Evolutionary conservation across 1,140 invertebrate genomes (phyloP).

Genomic region (Drosophila busckii): DNA sequence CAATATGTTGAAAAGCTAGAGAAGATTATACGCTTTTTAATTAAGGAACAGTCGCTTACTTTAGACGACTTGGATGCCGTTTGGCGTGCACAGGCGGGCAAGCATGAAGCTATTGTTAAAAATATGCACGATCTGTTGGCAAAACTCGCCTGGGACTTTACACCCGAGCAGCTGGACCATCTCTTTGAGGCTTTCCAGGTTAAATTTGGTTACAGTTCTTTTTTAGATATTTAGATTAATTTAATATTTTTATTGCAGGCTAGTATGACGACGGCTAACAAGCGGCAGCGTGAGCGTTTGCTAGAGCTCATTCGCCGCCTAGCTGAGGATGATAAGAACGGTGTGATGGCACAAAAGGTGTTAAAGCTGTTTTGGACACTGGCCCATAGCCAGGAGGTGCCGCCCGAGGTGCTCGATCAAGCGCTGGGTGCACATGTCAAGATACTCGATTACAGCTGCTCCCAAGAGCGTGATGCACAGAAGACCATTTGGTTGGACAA

Average conservation of each 20-base stretch:
- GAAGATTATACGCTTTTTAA: slow-evolving; percentile 97
- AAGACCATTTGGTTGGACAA: slow-evolving; percentile 97
- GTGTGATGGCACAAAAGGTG: slow-evolving; percentile 99
- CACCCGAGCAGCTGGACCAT: slow-evolving; percentile 97
- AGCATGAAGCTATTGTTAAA: slow-evolving; percentile 97
- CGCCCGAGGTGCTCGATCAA: slow-evolving; percentile 98
- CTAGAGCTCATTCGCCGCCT: slow-evolving; percentile 96
- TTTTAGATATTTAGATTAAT: background rate
- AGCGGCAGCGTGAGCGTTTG: slow-evolving; percentile 96
- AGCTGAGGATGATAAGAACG: slow-evolving; percentile 99
- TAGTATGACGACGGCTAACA: slow-evolving; percentile 97
- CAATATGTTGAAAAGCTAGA: slow-evolving; percentile 99
- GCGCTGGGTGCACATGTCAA: slow-evolving; percentile 97
- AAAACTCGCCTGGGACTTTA: slow-evolving; percentile 98
- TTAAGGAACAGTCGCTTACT: slow-evolving; percentile 95
- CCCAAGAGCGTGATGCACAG: slow-evolving; percentile 96
- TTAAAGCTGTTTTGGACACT: slow-evolving; percentile 97
- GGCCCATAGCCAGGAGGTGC: slow-evolving; percentile 96
- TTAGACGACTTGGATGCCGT: slow-evolving; percentile 95
- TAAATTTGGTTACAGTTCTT: slow-evolving; percentile 35
- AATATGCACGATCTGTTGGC: slow-evolving; percentile 98
- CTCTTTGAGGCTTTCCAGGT: slow-evolving; percentile 98
- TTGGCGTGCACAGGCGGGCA: slow-evolving; percentile 96
- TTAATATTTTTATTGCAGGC: slow-evolving; percentile 81
- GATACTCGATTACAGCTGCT: slow-evolving; percentile 98